phyloP scores from a whole-genome alignment of 2,888 invertebrate genomes.

The Drosophila eohydei region DNA sequence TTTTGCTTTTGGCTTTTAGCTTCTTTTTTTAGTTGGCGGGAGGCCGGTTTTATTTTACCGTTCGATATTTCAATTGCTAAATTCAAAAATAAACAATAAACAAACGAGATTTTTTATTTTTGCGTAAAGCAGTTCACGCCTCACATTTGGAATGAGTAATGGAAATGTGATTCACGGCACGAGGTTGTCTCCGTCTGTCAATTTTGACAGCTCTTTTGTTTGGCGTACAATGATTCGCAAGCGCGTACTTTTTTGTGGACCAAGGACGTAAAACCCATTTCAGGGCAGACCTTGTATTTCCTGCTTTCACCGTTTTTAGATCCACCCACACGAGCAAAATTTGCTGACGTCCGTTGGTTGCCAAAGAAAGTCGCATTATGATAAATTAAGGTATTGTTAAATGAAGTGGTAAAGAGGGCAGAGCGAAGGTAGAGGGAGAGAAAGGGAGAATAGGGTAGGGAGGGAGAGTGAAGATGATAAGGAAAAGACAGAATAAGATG shows the following conservation, averaged over 20 bases:
- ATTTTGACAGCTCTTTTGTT: slow-evolving; percentile 62
- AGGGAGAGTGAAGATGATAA: no score
- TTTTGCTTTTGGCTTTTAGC: not conserved
- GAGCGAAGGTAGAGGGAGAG: not conserved
- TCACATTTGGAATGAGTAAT: slow-evolving; percentile 62
- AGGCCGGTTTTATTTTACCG: slow-evolving; percentile 52
- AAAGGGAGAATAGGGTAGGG: not conserved
- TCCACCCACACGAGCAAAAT: slow-evolving; percentile 37
- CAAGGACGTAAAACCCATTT: slow-evolving; percentile 68
- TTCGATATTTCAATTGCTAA: slow-evolving; percentile 54
- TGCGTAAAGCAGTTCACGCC: slow-evolving; percentile 40
- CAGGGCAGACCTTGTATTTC: slow-evolving; percentile 69
- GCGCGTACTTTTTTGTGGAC: slow-evolving; percentile 56
- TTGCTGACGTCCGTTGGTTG: slow-evolving; percentile 34
- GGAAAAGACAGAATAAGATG: no score
- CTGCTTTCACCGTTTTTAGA: slow-evolving; percentile 67
- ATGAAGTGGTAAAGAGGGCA: not conserved
- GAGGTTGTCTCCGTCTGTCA: slow-evolving; percentile 61
- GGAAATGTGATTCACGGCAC: slow-evolving; percentile 59
- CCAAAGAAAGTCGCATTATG: slow-evolving; percentile 56
- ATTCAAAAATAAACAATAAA: slow-evolving; percentile 56
- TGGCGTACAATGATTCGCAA: not conserved
- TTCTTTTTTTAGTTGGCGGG: not conserved
- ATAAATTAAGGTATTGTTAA: slow-evolving; percentile 41
- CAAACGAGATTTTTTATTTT: slow-evolving; percentile 36